These are phyloP conservation scores for Micrasema minimum DNA, from an alignment of 1,140 invertebrate genomes.

Conservation along the genomic window DNA sequence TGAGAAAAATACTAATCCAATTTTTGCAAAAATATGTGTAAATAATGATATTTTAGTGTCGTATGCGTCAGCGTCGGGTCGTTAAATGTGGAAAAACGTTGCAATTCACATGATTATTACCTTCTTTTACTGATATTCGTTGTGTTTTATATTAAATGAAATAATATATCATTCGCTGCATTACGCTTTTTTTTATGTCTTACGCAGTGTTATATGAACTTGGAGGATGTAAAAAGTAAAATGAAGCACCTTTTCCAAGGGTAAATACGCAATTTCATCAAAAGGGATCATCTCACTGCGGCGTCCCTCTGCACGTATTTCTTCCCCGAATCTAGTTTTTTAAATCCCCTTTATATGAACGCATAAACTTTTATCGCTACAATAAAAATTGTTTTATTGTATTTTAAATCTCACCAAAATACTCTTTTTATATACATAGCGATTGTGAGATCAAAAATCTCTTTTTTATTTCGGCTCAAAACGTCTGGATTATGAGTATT, in stretches of 20 bases:
- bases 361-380: conserved; percentile 46
- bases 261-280: conserved; percentile 33
- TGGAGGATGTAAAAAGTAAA: conserved; percentile 10
- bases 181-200: conserved; percentile 2
- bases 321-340: conserved; percentile 36
- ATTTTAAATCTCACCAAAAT: conserved; percentile 46
- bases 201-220: conserved; percentile 5
- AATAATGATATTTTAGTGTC: no score
- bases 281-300: conserved; percentile 9
- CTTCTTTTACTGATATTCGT: no score
- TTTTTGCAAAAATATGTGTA: no score
- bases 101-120: no score
- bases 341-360: conserved; percentile 43
- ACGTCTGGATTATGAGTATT: conserved; percentile 25
- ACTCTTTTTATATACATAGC: conserved; percentile 21
- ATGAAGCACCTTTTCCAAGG: conserved; percentile 2
- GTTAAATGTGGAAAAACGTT: no score
- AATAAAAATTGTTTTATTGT: conserved; percentile 49
- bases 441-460: conserved; percentile 24
- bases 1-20: no score
- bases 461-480: conserved; percentile 17
- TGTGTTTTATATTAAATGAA: no score
- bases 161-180: no score
- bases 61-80: no score
- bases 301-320: conserved; percentile 7